These are phyloP conservation scores for Nephila pilipes DNA, from an alignment of 1,140 invertebrate genomes.

Conservation along the genomic window DNA sequence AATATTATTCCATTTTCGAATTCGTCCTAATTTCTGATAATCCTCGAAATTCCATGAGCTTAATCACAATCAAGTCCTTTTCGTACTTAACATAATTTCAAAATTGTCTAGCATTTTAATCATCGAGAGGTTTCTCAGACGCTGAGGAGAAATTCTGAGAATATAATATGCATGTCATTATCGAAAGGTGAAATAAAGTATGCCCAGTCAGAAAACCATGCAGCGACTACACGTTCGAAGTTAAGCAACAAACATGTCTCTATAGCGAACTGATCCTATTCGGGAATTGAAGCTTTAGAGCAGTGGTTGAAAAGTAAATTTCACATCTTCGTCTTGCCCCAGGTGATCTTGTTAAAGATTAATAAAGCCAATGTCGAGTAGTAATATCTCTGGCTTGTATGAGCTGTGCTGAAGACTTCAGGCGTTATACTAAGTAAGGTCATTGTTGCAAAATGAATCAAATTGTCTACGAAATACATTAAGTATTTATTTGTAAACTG, in stretches of 20 bases:
- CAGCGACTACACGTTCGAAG: neutral
- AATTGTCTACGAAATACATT: neutral
- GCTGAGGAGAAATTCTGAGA: too few relatives aligned
- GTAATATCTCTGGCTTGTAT: neutral
- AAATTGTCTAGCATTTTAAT: too few relatives aligned
- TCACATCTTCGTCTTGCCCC: neutral
- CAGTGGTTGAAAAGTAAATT: neutral
- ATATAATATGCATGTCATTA: too few relatives aligned
- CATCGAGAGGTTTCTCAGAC: too few relatives aligned
- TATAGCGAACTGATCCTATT: neutral
- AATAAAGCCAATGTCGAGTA: neutral
- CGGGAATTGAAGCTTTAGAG: neutral
- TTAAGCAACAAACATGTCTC: neutral
- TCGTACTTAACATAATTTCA: too few relatives aligned
- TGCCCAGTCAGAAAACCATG: too few relatives aligned
- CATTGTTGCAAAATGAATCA: neutral
- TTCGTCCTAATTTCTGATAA: too few relatives aligned
- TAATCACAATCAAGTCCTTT: too few relatives aligned
- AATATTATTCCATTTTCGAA: too few relatives aligned
- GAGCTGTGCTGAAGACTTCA: neutral
- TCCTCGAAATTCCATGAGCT: too few relatives aligned
- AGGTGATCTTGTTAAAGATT: neutral
- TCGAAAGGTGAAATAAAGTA: too few relatives aligned
- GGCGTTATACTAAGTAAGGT: neutral
- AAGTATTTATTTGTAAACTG: neutral